Base-by-base conservation (phyloP, 1,140 invertebrate species). In the Chrysomallon squamiferum region DNA sequence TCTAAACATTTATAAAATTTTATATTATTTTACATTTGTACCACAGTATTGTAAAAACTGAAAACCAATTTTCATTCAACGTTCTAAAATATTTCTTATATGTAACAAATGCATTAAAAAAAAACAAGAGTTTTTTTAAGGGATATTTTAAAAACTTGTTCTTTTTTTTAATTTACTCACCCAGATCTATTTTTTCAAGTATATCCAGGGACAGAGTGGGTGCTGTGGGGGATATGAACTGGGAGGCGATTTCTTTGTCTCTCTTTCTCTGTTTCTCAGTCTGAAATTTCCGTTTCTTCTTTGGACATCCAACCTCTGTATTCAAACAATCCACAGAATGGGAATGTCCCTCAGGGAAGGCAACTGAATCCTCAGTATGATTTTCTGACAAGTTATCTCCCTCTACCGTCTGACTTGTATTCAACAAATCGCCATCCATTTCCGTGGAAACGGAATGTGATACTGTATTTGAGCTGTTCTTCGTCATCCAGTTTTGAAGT, bases 121-220 rank as follows among this genome's bases (percentile, higher is more conserved):
- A n/a, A n/a, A n/a, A n/a, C n/a, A n/a, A n/a, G n/a, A n/a, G n/a
- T n/a, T n/a, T n/a, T n/a, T n/a, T n/a, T n/a, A n/a, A n/a, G n/a
- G n/a, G n/a, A n/a, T n/a, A n/a, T n/a, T n/a, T n/a, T n/a, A n/a
- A n/a, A n/a, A n/a, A n/a, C n/a, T n/a, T n/a, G n/a, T n/a, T n/a
- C n/a, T n/a, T n/a, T n/a, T n/a, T 32, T 49, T 22, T 52, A 30
- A 6, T 32, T 33, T 38, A 35, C 22, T 43, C 45, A 74, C 72
- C 72, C 43, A 74, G 56, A 64, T 71, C 61, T 15, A 65, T 35
- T 50, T 65, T 54, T 35, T 66, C 66, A 56, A 72, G 47, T 15
- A 30, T 29, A 25, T 60, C 30, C 11, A 61, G 58, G 25, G 62
- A 33, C 32, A 74, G 52, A 30, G 18, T 63, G 2, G 69, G 68